Evolutionary conservation across 1,140 invertebrate genomes (phyloP).

Genomic region (Lutraria rhynchaena): DNA sequence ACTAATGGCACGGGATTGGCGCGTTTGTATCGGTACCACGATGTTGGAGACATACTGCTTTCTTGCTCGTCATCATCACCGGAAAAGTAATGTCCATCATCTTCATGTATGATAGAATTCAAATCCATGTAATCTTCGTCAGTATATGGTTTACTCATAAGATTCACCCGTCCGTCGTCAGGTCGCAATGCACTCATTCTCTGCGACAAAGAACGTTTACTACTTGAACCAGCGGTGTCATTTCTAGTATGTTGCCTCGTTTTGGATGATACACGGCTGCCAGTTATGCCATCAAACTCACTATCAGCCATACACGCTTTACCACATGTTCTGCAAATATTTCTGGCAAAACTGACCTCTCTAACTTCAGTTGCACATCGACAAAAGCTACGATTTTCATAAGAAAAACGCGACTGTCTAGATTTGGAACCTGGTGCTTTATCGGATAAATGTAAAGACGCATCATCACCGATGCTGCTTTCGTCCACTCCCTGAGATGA

Average conservation of each 20-base stretch:
- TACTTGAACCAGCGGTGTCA: background rate
- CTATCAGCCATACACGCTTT: conserved; percentile 11
- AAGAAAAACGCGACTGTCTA: background rate
- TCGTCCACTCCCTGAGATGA: background rate
- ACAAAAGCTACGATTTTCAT: conserved; percentile 15
- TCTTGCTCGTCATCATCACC: conserved; percentile 32
- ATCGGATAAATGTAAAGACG: background rate
- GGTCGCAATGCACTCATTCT: background rate
- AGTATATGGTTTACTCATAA: background rate
- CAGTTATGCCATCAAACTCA: background rate
- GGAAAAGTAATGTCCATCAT: conserved; percentile 40
- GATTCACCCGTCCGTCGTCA: background rate
- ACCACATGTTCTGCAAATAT: conserved; percentile 44
- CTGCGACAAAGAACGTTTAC: background rate
- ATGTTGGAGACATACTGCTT: background rate
- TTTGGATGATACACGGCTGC: background rate
- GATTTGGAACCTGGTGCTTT: background rate
- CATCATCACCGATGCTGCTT: conserved; percentile 22
- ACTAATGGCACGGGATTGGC: conserved; percentile 45
- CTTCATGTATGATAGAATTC: conserved; percentile 39
- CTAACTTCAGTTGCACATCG: conserved; percentile 18
- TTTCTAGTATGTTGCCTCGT: background rate
- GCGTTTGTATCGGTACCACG: conserved; percentile 27
- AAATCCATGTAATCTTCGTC: conserved; percentile 46
- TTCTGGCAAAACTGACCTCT: conserved; percentile 23